Percentiles rank a stretch among this genome's conserved stretches.
Conservation (phyloP, 2,888 invertebrate genomes). For the Apamea crenata region DNA sequence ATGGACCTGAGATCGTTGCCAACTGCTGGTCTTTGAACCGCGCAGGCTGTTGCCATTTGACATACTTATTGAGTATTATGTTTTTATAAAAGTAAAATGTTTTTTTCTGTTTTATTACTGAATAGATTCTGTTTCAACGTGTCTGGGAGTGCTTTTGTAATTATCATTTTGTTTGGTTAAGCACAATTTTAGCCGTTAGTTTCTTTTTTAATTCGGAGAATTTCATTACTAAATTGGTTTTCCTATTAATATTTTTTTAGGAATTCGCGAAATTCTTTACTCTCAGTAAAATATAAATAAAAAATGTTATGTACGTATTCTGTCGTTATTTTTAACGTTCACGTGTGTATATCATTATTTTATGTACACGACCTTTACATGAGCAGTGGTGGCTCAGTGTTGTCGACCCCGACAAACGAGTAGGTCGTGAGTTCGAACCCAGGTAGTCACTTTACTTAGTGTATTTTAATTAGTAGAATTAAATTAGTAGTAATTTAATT, state of each 20-base stretch:
- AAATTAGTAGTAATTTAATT: too few relatives aligned
- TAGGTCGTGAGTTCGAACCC: too few relatives aligned
- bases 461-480: too few relatives aligned
- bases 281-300: neutral
- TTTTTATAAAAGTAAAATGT: slow-evolving; percentile 15
- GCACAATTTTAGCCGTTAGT: neutral
- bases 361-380: too few relatives aligned
- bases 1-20: slow-evolving; percentile 61
- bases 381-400: too few relatives aligned
- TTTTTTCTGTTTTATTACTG: neutral
- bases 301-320: too few relatives aligned
- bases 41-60: slow-evolving; percentile 48
- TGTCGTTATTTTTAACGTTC: too few relatives aligned
- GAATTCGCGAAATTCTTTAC: neutral
- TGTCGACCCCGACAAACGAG: too few relatives aligned
- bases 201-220: neutral
- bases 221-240: neutral
- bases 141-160: neutral
- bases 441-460: too few relatives aligned
- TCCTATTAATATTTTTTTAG: neutral
- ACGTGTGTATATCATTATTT: neutral
- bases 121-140: neutral
- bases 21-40: slow-evolving; percentile 62
- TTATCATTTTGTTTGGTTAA: neutral
- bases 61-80: slow-evolving; percentile 47